Evolutionary conservation across 1,140 invertebrate genomes (phyloP), one percentile per base, ranked within the genome.

Genomic region (Goniozus legneri): DNA sequence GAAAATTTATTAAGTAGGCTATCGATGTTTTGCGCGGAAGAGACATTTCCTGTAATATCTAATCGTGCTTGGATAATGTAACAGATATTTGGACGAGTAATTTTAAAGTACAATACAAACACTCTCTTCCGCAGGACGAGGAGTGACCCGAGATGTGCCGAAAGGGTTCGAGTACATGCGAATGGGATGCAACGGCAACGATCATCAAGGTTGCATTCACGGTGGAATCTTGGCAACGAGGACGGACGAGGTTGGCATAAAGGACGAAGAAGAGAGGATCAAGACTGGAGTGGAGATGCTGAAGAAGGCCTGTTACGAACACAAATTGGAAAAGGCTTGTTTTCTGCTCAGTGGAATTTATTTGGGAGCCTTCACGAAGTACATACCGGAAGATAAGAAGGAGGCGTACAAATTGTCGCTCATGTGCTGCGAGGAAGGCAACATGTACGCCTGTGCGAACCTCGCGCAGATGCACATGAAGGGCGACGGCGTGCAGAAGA

Each of bases 361-460:
- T 60, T 77, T 94, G 12, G 69, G 63, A 2, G 91, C 91, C 1
- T 78, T 87, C 2, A 77, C 82, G 24, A 80, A 73, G 48, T 65
- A 80, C 14, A 66, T 91, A n/a, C 75, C 79, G 10, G 85, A 84
- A 58, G 82, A 95, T 64, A 82, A 84, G 72, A 76, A 76, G 27
- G 84, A 88, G 69, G 90, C 90, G 1, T 92, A 89, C 67, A 73
- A 84, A 42, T 85, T 82, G 54, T 84, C 88, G 0, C 62, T 80
- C 30, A 87, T 84, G 66, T 86, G 84, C 0, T 96, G 93, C 69
- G 84, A 92, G 52, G 64, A 85, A 8, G 85, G 85, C 3, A 87
- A 93, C 68, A 81, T 90, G 44, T 88, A 87, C 63, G 88, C 89
- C 2, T 96, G 93, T 77, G 84, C 84, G 0, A 95, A 95, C 77